A percentile compares a stretch with the other conserved stretches of the same genome.
Conservation (phyloP, 1,140 invertebrate genomes). For the Pissodes strobi region DNA sequence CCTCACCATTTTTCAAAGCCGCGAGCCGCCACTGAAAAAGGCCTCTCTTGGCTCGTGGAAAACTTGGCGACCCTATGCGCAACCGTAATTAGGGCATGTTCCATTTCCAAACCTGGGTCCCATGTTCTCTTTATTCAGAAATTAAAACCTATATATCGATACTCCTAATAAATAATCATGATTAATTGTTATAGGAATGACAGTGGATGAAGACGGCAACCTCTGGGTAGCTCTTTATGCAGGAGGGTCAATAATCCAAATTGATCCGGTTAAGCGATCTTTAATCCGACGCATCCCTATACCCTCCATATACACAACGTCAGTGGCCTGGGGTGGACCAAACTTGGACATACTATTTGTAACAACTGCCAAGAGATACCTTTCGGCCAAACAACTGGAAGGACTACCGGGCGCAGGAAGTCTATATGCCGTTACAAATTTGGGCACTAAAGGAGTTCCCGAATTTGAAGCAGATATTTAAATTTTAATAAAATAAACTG, state of each 20-base stretch:
- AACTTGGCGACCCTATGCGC: no score
- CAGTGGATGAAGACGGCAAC: conserved; percentile 68
- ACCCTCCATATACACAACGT: conserved; percentile 75
- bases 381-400: conserved; percentile 61
- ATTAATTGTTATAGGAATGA: conserved; percentile 71
- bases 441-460: conserved; percentile 64
- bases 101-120: no score
- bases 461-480: conserved; percentile 42
- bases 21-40: no score
- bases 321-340: conserved; percentile 77
- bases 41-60: no score
- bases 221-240: conserved; percentile 67
- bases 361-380: conserved; percentile 63
- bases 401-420: conserved; percentile 69
- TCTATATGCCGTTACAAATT: conserved; percentile 70
- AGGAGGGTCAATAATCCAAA: conserved; percentile 59
- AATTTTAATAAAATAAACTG: no score
- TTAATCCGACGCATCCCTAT: conserved; percentile 62
- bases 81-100: no score
- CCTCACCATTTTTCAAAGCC: no score
- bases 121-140: no score
- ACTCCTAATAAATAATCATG: conserved; percentile 29
- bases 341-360: conserved; percentile 77
- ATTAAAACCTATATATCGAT: conserved; percentile 46
- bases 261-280: conserved; percentile 60